Evolutionary conservation across 1,140 invertebrate species (phyloP).

Genomic region (Trichogramma pretiosum): DNA sequence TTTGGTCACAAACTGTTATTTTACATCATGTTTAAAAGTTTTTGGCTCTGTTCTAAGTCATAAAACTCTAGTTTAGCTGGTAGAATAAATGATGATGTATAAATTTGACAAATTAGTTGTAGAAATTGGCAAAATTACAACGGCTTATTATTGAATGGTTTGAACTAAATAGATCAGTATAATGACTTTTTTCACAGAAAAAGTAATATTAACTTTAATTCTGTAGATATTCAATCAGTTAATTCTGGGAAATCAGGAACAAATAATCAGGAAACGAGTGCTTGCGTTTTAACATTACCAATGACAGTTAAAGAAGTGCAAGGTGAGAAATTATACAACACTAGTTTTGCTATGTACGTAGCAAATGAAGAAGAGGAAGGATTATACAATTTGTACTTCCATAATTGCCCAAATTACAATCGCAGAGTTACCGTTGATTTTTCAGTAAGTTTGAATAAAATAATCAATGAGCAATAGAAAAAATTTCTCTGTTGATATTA

Average conservation of each 20-base stretch:
- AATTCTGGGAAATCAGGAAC: background rate
- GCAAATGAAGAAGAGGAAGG: constrained; percentile 74
- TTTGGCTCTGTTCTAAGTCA: background rate
- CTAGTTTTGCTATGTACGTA: constrained; percentile 70
- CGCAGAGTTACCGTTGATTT: constrained; percentile 52
- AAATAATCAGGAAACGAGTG: constrained; percentile 11
- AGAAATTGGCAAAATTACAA: constrained; percentile 7
- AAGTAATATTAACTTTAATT: background rate
- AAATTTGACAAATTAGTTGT: background rate
- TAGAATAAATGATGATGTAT: background rate
- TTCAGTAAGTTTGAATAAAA: constrained; percentile 49
- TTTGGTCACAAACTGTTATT: too few relatives aligned
- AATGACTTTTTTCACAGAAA: too few relatives aligned
- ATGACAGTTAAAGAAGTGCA: constrained; percentile 29
- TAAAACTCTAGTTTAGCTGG: too few relatives aligned
- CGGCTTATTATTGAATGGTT: background rate
- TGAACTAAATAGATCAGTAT: background rate
- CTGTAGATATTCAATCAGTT: constrained; percentile 19
- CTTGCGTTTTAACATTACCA: constrained; percentile 31
- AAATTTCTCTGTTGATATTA: background rate
- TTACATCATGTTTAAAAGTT: too few relatives aligned
- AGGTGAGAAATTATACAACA: constrained; percentile 34
- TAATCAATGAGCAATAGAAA: background rate
- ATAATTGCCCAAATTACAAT: constrained; percentile 78
- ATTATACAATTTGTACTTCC: constrained; percentile 91